Base-by-base conservation (phyloP, 1,140 invertebrate species). In the Diabrotica undecimpunctata region DNA sequence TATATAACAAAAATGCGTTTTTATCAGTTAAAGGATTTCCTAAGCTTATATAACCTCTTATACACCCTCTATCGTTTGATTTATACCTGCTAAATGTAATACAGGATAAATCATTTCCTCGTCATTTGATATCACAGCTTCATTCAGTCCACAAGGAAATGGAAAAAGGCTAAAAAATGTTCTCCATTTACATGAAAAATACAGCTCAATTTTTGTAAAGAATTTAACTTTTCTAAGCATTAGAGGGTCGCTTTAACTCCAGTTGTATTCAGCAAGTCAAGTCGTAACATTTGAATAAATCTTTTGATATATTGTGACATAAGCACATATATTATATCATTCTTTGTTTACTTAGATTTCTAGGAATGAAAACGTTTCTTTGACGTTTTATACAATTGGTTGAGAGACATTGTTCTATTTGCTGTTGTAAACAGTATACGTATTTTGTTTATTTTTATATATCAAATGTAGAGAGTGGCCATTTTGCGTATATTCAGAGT, bases 121-220 rank as follows among this genome's bases (percentile, higher is more conserved):
- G 41, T 46, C 41, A 46, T 46, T 46, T 46, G 41, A 46, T 46
- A 46, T 46, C 41, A 46, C 41, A 46, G 41, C 41, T 46, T 46
- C 41, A 46, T 46, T 46, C 41, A 46, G 41, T 46, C n/a, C 41
- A n/a, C 41, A 46, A 46, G 41, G 41, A 46, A 46, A 46, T 46
- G 41, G 41, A n/a, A 46, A n/a, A 46, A 46, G n/a, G 41, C 8
- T n/a, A 46, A 46, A 46, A 46, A 46, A 46, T 46, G 41, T 8
- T 46, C n/a, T 46, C 41, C 41, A 46, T 46, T 46, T 46, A 46
- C 41, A 46, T 46, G 41, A 46, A 46, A 46, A 46, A 46, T 46
- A 46, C 41, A 46, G n/a, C 41, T 46, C 8, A n/a, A 46, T 10
- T 46, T 46, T 46, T 46, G 41, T 46, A 46, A 46, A 46, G 41